A percentile compares a stretch with the other conserved stretches of the same genome.
These are phyloP conservation scores for Drosophila histrio DNA, from an alignment of 2,888 invertebrate species.

Conservation along the genomic window DNA sequence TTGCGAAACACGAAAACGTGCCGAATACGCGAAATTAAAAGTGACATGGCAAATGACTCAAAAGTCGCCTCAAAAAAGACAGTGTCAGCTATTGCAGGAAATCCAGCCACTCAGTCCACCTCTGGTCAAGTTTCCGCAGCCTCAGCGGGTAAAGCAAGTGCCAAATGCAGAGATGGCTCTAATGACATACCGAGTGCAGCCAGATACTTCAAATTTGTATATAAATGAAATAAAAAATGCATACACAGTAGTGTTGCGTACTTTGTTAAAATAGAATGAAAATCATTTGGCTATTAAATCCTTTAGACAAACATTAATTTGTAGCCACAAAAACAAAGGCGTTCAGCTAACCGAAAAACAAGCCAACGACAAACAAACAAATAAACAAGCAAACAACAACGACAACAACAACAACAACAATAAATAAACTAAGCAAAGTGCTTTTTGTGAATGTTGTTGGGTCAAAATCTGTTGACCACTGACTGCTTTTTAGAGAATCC, in stretches of 20 bases:
- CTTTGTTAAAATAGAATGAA: slow-evolving; percentile 35
- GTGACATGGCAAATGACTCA: too few relatives aligned
- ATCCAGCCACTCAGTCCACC: too few relatives aligned
- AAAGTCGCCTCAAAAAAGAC: too few relatives aligned
- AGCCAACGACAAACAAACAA: slow-evolving; percentile 33
- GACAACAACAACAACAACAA: slow-evolving; percentile 10
- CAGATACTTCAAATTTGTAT: too few relatives aligned
- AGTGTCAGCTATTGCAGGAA: too few relatives aligned
- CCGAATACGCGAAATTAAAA: too few relatives aligned
- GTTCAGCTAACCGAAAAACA: slow-evolving; percentile 56
- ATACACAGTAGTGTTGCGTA: background rate
- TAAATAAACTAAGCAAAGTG: slow-evolving; percentile 56
- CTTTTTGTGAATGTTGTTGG: slow-evolving; percentile 39
- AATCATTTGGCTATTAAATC: slow-evolving; percentile 80
- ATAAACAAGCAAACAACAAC: slow-evolving; percentile 29
- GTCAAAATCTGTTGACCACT: slow-evolving; percentile 29
- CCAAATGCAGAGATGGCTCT: too few relatives aligned
- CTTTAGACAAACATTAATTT: slow-evolving; percentile 77
- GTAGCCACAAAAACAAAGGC: slow-evolving; percentile 62
- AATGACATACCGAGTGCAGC: too few relatives aligned
- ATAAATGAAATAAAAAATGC: too few relatives aligned
- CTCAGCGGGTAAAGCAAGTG: too few relatives aligned
- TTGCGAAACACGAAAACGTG: too few relatives aligned
- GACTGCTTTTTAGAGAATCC: slow-evolving; percentile 22
- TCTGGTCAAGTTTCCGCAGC: too few relatives aligned